Conservation (phyloP, 1,140 invertebrate species). For the Bombus breviceps region DNA sequence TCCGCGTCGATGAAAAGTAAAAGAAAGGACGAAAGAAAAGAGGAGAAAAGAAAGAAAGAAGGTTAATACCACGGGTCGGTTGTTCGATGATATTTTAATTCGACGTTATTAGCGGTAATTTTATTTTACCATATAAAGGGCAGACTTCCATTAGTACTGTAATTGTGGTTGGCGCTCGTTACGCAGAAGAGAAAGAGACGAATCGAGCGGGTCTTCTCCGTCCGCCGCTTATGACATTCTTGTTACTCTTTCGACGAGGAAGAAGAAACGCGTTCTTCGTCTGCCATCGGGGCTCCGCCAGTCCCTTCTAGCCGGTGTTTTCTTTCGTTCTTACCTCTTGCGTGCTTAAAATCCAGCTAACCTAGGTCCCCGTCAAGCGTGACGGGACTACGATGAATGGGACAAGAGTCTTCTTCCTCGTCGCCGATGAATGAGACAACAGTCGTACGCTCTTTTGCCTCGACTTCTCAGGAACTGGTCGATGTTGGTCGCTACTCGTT, state of each 20-base stretch:
- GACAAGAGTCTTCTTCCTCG: constrained; percentile 35
- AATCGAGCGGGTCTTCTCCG: neutral
- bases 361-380: constrained; percentile 50
- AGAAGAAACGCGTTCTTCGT: constrained; percentile 57
- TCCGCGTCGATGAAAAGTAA: neutral
- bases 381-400: constrained; percentile 61
- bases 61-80: neutral
- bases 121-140: constrained; percentile 37
- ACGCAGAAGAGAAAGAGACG: neutral
- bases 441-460: constrained; percentile 23
- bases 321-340: constrained; percentile 31
- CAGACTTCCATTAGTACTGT: constrained; percentile 38
- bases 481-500: constrained; percentile 18
- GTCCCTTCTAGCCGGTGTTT: constrained; percentile 1
- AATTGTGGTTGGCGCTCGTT: constrained; percentile 36
- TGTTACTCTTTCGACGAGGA: constrained; percentile 36
- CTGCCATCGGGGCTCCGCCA: constrained; percentile 13
- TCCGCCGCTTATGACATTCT: constrained; percentile 44
- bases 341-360: constrained; percentile 53
- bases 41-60: neutral
- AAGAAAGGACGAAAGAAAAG: neutral
- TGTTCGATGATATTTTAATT: constrained; percentile 45
- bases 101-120: constrained; percentile 43
- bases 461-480: constrained; percentile 14
- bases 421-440: constrained; percentile 48